Evolutionary conservation across 2,888 invertebrate species (phyloP).

Genomic region (Empis stercorea): DNA sequence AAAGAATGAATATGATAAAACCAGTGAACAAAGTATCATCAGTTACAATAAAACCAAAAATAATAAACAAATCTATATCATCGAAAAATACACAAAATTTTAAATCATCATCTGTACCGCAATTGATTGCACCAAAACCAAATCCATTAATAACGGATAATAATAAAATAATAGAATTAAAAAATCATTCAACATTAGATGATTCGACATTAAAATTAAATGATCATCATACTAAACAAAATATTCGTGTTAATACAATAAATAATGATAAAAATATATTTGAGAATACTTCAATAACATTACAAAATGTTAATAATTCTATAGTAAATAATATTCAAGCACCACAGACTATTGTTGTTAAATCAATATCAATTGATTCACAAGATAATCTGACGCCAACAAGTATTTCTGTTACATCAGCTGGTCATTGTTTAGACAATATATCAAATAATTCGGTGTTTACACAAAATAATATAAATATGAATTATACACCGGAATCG

Average conservation of each 20-base stretch:
- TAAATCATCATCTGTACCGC: constrained; percentile 19
- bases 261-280: background rate
- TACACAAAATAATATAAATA: background rate
- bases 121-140: constrained; percentile 23
- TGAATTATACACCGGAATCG: background rate
- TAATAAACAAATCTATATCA: constrained; percentile 10
- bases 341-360: background rate
- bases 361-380: too few species aligned
- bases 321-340: background rate
- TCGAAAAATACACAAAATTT: background rate
- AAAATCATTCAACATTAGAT: too few species aligned
- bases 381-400: background rate
- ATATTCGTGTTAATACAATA: too few species aligned
- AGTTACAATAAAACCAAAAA: constrained; percentile 14
- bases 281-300: background rate
- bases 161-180: background rate
- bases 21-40: constrained; percentile 10
- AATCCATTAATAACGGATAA: background rate
- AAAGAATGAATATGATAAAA: constrained; percentile 12
- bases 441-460: background rate
- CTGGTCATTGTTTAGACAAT: background rate
- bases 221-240: too few species aligned
- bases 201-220: too few species aligned
- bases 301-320: background rate
- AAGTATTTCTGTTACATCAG: background rate